phyloP scores from a whole-genome alignment of 2,888 invertebrate species.

The Craniophora ligustri region DNA sequence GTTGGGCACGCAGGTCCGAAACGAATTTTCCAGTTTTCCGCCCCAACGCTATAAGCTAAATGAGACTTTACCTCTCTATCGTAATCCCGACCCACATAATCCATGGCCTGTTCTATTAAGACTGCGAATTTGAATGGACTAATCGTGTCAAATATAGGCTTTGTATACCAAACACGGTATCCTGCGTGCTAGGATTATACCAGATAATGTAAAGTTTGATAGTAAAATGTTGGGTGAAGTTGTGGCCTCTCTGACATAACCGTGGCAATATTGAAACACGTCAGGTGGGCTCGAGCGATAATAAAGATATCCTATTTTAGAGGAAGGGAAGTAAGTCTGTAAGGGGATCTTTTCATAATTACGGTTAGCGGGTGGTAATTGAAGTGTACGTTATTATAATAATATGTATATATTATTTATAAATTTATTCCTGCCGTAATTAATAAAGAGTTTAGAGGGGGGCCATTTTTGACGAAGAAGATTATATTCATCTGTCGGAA shows the following conservation, averaged over 20 bases:
- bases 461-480: too few relatives aligned
- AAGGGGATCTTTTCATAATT: slow-evolving; percentile 16
- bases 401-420: too few relatives aligned
- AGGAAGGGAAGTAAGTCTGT: not conserved
- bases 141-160: slow-evolving; percentile 65
- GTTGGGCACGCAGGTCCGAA: slow-evolving; percentile 46
- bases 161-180: slow-evolving; percentile 58
- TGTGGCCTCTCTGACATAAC: slow-evolving; percentile 7
- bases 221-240: slow-evolving; percentile 19
- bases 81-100: slow-evolving; percentile 57
- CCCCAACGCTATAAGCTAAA: slow-evolving; percentile 69
- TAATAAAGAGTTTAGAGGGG: too few relatives aligned
- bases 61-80: slow-evolving; percentile 58
- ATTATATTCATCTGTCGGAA: too few relatives aligned
- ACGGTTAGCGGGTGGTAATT: not conserved
- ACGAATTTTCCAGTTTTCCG: slow-evolving; percentile 68
- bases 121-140: slow-evolving; percentile 66
- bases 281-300: slow-evolving; percentile 8
- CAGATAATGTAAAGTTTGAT: slow-evolving; percentile 21
- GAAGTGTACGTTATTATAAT: not conserved
- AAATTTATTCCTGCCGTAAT: too few relatives aligned
- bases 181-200: slow-evolving; percentile 16
- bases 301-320: slow-evolving; percentile 14
- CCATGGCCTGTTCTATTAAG: slow-evolving; percentile 59
- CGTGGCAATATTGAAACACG: slow-evolving; percentile 21